These are phyloP conservation scores for Synanthedon vespiformis DNA, from an alignment of 2,888 invertebrate species.

Conservation along the genomic window DNA sequence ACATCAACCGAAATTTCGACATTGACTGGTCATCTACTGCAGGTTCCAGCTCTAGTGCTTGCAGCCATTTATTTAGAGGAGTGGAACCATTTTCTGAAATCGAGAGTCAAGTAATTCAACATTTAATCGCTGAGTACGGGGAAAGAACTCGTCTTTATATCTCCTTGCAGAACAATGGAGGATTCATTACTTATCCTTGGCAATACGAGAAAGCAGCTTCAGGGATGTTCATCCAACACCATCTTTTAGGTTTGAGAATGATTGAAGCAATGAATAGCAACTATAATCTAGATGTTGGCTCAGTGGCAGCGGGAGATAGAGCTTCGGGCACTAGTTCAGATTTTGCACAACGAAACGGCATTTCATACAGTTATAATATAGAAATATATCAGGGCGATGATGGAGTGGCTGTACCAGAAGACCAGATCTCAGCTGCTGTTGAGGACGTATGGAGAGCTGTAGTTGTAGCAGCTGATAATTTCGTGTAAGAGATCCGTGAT, in stretches of 20 bases:
- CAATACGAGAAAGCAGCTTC: slow-evolving; percentile 66
- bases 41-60: slow-evolving; percentile 71
- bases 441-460: slow-evolving; percentile 46
- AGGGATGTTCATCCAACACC: slow-evolving; percentile 42
- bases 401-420: slow-evolving; percentile 35
- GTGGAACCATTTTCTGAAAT: slow-evolving; percentile 73
- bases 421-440: slow-evolving; percentile 27
- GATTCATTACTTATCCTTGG: slow-evolving; percentile 77
- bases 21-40: slow-evolving; percentile 74
- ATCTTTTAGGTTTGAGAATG: slow-evolving; percentile 37
- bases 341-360: slow-evolving; percentile 28
- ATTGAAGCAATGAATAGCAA: slow-evolving; percentile 21
- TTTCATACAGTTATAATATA: slow-evolving; percentile 38
- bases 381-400: slow-evolving; percentile 30
- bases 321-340: slow-evolving; percentile 48
- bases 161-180: slow-evolving; percentile 81
- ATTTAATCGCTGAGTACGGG: slow-evolving; percentile 62
- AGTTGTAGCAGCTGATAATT: slow-evolving; percentile 24
- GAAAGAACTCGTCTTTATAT: slow-evolving; percentile 72
- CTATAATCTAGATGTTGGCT: slow-evolving; percentile 34
- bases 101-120: slow-evolving; percentile 71
- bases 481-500: slow-evolving; percentile 8
- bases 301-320: slow-evolving; percentile 33
- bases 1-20: slow-evolving; percentile 82
- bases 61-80: slow-evolving; percentile 75